A percentile compares a stretch with the other conserved stretches of the same genome.
These are phyloP conservation scores for Leptoteleia sp. DNA, from an alignment of 1,140 invertebrate genomes.

Conservation along the genomic window DNA sequence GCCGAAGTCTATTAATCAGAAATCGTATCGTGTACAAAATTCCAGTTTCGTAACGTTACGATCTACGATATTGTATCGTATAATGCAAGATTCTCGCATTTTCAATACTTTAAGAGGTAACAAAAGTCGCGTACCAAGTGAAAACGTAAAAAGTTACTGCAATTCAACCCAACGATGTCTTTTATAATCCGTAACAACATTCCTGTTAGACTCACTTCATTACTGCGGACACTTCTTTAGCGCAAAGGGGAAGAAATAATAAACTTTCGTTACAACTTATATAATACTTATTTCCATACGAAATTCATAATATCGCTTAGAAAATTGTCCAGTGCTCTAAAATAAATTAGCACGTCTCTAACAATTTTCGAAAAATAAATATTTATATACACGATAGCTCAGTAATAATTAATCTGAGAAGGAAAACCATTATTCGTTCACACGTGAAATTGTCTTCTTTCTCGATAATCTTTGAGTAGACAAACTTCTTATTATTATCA, in stretches of 20 bases:
- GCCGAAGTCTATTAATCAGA: slow-evolving; percentile 39
- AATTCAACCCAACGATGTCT: background rate
- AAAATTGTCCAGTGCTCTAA: no score
- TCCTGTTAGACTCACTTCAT: background rate
- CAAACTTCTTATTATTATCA: no score
- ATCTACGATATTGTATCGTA: slow-evolving; percentile 6
- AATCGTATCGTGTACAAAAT: slow-evolving; percentile 35
- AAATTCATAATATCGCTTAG: background rate
- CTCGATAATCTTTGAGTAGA: no score
- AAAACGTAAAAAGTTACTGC: background rate
- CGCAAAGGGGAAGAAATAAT: background rate
- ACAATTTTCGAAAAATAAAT: no score
- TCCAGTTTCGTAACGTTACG: slow-evolving; percentile 12
- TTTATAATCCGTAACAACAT: background rate
- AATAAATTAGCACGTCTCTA: no score
- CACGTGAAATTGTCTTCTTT: no score
- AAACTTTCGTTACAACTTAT: background rate
- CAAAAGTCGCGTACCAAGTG: background rate
- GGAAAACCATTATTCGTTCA: no score
- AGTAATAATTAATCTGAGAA: no score
- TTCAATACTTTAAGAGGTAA: slow-evolving; percentile 8
- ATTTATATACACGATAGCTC: no score
- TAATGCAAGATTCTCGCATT: background rate
- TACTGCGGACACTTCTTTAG: background rate
- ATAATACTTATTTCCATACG: background rate